Base-by-base conservation (phyloP, 2,888 invertebrate genomes). In the Agonum fuliginosum region DNA sequence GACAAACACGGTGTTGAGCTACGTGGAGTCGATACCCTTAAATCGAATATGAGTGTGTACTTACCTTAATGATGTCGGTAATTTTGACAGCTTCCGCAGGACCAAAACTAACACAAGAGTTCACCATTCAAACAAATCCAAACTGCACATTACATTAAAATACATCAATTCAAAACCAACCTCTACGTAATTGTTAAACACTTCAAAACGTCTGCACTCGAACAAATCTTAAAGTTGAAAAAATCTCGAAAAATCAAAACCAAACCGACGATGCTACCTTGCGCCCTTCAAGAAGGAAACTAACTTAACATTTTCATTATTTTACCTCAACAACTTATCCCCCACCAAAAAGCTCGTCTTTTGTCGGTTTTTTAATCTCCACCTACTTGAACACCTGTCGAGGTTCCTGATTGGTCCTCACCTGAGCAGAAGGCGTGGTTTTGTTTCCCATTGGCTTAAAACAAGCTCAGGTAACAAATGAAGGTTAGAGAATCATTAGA, bases 311-410 rank as follows among this genome's bases (percentile, higher is more conserved):
- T 62, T 62, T 62, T 62, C 58, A 62, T 62, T 14, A 62, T 34
- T 62, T 62, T 30, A 27, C 58, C 58, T 62, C 8, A 62, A 62
- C 27, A 30, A 62, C 12, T 14, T 17, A 17, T 30, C 12, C 58
- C 58, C 58, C 58, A 34, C 8, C 5, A 46, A 30, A 30, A 62
- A 30, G 58, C 27, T 62, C 58, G 27, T 62, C 58, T 27, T 62
- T 62, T 62, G 58, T 30, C 58, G 58, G 58, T 62, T 62, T 62
- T 62, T 34, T 30, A 8, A 62, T 62, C 58, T 14, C 58, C 58
- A 14, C 58, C 58, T 62, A 20, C 17, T 62, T 14, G 48, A 24
- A 27, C 58, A 62, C 58, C 58, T 62, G 58, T 62, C 17, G 5
- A 10, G 17, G 10, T 17, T 27, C 5, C 10, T 27, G 8, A 62